Base-by-base conservation (phyloP, 2,888 invertebrate genomes). In the Athripsodes cinereus region DNA sequence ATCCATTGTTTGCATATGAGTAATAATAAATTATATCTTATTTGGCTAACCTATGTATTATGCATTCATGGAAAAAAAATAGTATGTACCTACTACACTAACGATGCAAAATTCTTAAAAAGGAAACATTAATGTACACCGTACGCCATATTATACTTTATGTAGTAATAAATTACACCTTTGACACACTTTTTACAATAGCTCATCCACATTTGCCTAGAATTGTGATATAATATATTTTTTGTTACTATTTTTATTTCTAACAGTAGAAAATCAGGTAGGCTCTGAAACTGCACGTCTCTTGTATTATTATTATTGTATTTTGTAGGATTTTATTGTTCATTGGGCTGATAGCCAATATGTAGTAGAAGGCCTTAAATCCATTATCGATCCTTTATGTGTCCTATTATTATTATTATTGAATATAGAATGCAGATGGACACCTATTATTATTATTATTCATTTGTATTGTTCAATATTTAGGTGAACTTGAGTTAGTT, bases 351-450 rank as follows among this genome's bases (percentile, higher is more conserved):
- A n/a, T n/a, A n/a, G 22, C 56, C 56, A 31, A 55, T 60, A 58
- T 60, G 58, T 56, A 62, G 58, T 62, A 11, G 31, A 31, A 40
- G 62, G 62, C 60, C 59, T 58, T 46, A 60, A 60, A 62, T 62
- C 62, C 62, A 62, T 62, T 60, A 62, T 62, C 59, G 60, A 53
- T 59, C 49, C 55, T 49, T 52, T 55, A 55, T 58, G 10, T 26
- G n/a, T 31, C 31, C 8, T 31, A 8, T 11, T 31, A 31, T 31
- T 31, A 11, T 49, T 58, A 58, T 52, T 34, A 53, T 19, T 22
- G 47, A 46, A 51, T 18, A 40, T 34, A 47, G 40, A 48, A 55
- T 52, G 47, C 52, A 55, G 52, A 58, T 53, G 62, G 55, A 58
- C 60, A 54, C 57, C 53, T 56, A 58, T 62, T 62, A 58, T 56